Conservation (phyloP, 2,797 vertebrate species). For the Scyliorhinus canicula region DNA sequence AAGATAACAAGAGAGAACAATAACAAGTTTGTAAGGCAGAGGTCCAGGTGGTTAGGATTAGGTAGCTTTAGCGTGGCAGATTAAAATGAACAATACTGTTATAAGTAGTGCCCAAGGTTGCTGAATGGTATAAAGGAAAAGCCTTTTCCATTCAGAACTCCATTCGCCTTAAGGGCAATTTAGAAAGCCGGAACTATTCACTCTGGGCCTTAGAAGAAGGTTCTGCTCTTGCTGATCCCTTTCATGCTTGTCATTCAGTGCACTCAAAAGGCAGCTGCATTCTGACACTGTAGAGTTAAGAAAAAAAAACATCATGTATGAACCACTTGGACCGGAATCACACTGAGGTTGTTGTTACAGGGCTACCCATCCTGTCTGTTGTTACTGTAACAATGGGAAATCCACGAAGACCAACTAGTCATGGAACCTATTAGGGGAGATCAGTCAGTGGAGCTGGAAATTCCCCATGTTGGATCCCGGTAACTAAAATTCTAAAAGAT, state of each 20-base stretch:
- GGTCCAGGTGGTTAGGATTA: neutral
- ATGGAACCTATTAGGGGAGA: neutral
- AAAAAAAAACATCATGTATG: neutral
- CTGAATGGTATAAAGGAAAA: neutral
- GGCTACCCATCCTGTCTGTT: neutral
- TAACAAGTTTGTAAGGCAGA: neutral
- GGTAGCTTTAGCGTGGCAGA: neutral
- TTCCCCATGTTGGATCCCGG: neutral
- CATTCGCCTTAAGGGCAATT: neutral
- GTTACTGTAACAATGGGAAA: neutral
- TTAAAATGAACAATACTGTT: neutral
- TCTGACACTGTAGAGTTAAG: neutral
- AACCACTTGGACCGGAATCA: neutral
- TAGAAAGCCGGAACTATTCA: neutral
- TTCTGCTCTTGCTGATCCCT: neutral
- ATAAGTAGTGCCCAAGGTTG: neutral
- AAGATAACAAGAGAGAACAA: neutral
- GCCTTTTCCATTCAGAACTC: neutral
- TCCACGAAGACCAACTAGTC: neutral
- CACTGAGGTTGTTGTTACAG: neutral
- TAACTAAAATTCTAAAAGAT: neutral
- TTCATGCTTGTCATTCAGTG: neutral
- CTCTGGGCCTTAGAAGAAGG: neutral
- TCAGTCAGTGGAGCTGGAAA: neutral
- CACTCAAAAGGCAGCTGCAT: neutral